Percentiles rank a stretch among this genome's conserved stretches.
Evolutionary conservation across 2,888 invertebrate genomes (phyloP).

Genomic region (Eretmocerus hayati): DNA sequence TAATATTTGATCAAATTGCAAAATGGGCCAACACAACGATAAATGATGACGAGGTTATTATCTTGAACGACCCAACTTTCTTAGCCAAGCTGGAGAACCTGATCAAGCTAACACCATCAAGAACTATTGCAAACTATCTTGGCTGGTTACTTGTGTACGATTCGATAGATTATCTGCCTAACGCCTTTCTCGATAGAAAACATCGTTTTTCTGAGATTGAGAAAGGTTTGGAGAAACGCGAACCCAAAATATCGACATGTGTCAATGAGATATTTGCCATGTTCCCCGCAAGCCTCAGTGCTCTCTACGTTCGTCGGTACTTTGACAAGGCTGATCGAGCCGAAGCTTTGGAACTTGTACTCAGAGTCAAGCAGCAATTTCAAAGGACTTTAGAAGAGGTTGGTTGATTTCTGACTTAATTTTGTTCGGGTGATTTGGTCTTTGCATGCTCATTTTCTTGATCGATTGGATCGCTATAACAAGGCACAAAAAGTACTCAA

Average conservation of each 20-base stretch:
- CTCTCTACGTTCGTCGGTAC: slow-evolving; percentile 77
- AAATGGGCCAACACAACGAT: slow-evolving; percentile 54
- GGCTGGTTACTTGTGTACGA: slow-evolving; percentile 48
- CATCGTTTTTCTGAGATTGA: slow-evolving; percentile 39
- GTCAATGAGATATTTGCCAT: slow-evolving; percentile 70
- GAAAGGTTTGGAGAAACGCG: slow-evolving; percentile 28
- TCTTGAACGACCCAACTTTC: slow-evolving; percentile 67
- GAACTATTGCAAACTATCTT: slow-evolving; percentile 51
- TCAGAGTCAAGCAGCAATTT: slow-evolving; percentile 75
- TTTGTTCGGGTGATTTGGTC: too few species aligned
- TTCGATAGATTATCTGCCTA: slow-evolving; percentile 38
- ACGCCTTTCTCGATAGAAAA: slow-evolving; percentile 37
- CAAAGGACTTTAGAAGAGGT: slow-evolving; percentile 64
- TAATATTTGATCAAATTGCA: slow-evolving; percentile 74
- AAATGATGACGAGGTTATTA: slow-evolving; percentile 62
- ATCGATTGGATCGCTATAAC: too few species aligned
- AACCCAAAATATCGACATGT: slow-evolving; percentile 57
- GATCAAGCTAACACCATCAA: slow-evolving; percentile 24
- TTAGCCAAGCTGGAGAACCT: background rate
- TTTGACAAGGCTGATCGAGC: slow-evolving; percentile 78
- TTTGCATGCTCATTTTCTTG: too few species aligned
- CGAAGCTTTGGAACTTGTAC: slow-evolving; percentile 79
- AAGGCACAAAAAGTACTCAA: too few species aligned
- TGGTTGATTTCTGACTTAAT: too few species aligned
- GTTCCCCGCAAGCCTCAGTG: slow-evolving; percentile 68